A percentile compares a stretch with the other conserved stretches of the same genome.
These are phyloP conservation scores for Platyura marginata DNA, from an alignment of 1,140 invertebrate species.

Conservation along the genomic window DNA sequence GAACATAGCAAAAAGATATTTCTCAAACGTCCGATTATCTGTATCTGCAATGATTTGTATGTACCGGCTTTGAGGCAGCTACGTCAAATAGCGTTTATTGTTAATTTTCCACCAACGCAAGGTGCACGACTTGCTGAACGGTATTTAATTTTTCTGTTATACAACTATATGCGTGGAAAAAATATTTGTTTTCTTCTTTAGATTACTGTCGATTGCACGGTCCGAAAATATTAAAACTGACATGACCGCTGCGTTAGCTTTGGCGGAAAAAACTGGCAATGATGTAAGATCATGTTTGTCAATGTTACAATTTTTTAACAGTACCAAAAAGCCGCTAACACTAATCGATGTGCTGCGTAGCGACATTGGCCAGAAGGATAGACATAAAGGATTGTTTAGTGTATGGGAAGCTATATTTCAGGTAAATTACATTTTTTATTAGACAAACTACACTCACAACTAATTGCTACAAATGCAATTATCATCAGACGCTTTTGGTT, in stretches of 20 bases:
- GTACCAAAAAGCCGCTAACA: conserved; percentile 27
- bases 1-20: conserved; percentile 27
- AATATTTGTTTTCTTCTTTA: too few species aligned
- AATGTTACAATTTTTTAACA: conserved; percentile 58
- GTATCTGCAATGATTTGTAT: conserved; percentile 93
- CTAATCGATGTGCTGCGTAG: conserved; percentile 44
- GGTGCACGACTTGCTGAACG: conserved; percentile 40
- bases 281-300: conserved; percentile 82
- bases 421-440: not conserved
- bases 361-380: conserved; percentile 70
- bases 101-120: conserved; percentile 51
- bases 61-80: conserved; percentile 60
- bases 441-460: too few species aligned
- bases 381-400: conserved; percentile 65
- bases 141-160: too few species aligned
- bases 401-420: conserved; percentile 73
- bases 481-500: conserved; percentile 11
- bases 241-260: conserved; percentile 41
- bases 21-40: conserved; percentile 73
- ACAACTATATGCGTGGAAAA: not conserved
- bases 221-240: conserved; percentile 54
- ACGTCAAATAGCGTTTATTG: conserved; percentile 50
- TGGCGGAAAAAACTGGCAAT: conserved; percentile 66
- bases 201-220: conserved; percentile 49
- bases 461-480: not conserved